A percentile compares a stretch with the other conserved stretches of the same genome.
These are phyloP conservation scores for Ophioderma brevispina DNA, from an alignment of 35 echinoderm and acorn worm species.

Conservation along the genomic window DNA sequence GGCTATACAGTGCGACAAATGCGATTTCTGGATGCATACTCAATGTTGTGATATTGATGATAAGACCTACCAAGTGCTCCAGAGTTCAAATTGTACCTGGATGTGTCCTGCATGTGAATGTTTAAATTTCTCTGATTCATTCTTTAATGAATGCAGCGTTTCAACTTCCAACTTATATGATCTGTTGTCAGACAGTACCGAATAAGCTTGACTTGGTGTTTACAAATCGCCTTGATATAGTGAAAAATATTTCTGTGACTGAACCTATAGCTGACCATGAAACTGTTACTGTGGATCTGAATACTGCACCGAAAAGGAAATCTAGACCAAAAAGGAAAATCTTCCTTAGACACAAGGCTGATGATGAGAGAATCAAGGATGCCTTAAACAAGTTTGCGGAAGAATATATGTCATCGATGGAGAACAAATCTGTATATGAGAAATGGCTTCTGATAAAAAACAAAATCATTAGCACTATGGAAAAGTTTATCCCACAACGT, in stretches of 20 bases:
- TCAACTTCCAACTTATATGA: background rate
- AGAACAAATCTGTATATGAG: background rate
- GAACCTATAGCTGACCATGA: background rate
- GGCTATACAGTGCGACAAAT: too few relatives aligned
- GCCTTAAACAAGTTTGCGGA: background rate
- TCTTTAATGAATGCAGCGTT: background rate
- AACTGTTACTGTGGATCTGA: background rate
- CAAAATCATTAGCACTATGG: conserved; percentile 26
- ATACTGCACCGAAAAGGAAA: background rate
- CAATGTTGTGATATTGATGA: too few relatives aligned
- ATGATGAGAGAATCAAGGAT: background rate
- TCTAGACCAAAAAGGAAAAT: background rate
- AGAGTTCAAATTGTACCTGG: too few relatives aligned
- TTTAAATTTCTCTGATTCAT: background rate
- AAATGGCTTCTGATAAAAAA: conserved; percentile 3
- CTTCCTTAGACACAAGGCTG: background rate
- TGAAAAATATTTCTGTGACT: background rate
- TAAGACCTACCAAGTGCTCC: too few relatives aligned
- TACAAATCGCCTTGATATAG: background rate
- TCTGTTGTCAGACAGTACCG: too few relatives aligned
- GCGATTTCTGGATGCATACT: too few relatives aligned
- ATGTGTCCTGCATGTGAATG: background rate
- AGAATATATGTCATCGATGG: background rate
- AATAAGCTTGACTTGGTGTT: conserved; percentile 14
- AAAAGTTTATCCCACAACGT: conserved; percentile 1